Base-by-base conservation (phyloP, 2,888 invertebrate genomes). In the Tupiocoris notatus region DNA sequence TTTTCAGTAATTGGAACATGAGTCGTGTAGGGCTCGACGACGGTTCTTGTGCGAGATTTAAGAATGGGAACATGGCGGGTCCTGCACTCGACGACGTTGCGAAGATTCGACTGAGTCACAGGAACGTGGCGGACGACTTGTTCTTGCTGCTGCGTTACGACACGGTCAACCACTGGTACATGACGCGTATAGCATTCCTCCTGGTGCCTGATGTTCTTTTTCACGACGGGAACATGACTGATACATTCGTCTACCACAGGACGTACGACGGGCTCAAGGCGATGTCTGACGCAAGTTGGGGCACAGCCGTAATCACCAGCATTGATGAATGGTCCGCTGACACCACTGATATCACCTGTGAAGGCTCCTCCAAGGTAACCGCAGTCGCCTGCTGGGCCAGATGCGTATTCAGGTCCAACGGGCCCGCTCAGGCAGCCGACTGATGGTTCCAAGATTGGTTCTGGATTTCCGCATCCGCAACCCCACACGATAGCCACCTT, bases 231-330 rank as follows among this genome's bases (percentile, higher is more conserved):
- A n/a, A 79, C 79, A 68, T 79, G 59, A 54, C 62, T 66, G 54
- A 79, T 54, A 70, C 79, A 79, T 59, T 79, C 79, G 20, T 79
- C 79, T 57, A 77, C 76, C 12, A 79, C 79, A n/a, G 77, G 77
- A 66, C 77, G 77, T 63, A 78, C 77, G 12, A 71, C 73, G 21
- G 64, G 70, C 56, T 77, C 70, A 61, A 79, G 20, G 17, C 66
- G 76, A 70, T 79, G 79, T 23, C 61, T 70, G 64, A 77, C 25
- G 74, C 79, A 79, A 59, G 54, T 7, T 18, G 64, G 24, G 12
- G 59, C 12, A 24, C 57, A 17, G 18, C 59, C 25, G 21, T 21
- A 25, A 67, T 39, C 21, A 21, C n/a, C 24, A 12, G 23, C 56
- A 23, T 59, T 12, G 39, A 39, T 39, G 39, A 7, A 39, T 1